phyloP scores from a whole-genome alignment of 2,113 vertebrate genomes.

The Buteo buteo region DNA sequence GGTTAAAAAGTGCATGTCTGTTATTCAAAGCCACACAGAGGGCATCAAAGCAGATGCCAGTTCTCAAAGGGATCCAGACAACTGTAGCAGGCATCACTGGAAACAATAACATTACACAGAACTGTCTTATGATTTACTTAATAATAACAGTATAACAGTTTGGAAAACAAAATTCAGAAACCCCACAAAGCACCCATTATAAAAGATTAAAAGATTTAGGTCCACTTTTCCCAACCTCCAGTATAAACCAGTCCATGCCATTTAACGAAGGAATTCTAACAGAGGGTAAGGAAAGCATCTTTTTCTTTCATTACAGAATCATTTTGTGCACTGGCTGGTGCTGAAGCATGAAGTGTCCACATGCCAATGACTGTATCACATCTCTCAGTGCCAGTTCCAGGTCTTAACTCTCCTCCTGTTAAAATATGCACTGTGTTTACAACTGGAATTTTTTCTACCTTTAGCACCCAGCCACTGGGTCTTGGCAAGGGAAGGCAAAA shows the following conservation, averaged over 20 bases:
- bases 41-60: not conserved
- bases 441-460: not conserved
- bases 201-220: not conserved
- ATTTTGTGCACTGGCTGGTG: not conserved
- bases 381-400: not conserved
- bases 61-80: not conserved
- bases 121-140: not conserved
- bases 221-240: not conserved
- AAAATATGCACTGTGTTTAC: not conserved
- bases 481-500: not conserved
- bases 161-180: not conserved
- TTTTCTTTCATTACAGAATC: not conserved
- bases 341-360: not conserved
- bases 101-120: not conserved
- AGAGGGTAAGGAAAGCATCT: not conserved
- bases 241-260: not conserved
- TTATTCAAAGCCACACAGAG: not conserved
- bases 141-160: not conserved
- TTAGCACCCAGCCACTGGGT: not conserved
- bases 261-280: not conserved
- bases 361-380: not conserved
- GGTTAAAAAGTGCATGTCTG: not conserved
- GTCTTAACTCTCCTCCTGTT: not conserved
- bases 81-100: not conserved
- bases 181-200: not conserved